phyloP scores from a whole-genome alignment of 2,797 vertebrate genomes.

The Hippoglossus hippoglossus region DNA sequence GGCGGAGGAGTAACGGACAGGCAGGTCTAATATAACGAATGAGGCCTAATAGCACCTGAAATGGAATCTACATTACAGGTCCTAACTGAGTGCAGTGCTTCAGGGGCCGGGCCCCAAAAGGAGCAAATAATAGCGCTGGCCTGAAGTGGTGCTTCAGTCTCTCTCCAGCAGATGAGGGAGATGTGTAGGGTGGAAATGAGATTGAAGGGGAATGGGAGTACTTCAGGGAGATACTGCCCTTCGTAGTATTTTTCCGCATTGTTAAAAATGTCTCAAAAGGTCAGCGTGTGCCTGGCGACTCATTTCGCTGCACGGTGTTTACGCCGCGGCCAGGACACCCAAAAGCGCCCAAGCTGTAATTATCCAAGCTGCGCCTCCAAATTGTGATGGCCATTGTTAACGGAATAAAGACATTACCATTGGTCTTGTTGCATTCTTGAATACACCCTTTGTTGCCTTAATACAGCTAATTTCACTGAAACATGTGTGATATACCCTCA shows the following conservation, averaged over 20 bases:
- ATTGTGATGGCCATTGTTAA: slow-evolving; percentile 41
- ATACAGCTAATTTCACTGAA: slow-evolving; percentile 53
- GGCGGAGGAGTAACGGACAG: slow-evolving; percentile 72
- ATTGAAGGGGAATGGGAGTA: slow-evolving; percentile 57
- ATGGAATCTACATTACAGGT: slow-evolving; percentile 89
- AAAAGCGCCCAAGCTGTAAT: slow-evolving; percentile 31
- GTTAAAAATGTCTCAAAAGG: slow-evolving; percentile 71
- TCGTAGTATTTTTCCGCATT: slow-evolving; percentile 67
- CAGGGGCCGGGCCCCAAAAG: slow-evolving; percentile 74
- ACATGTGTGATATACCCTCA: slow-evolving; percentile 17
- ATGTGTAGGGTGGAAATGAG: slow-evolving; percentile 62
- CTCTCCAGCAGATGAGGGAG: slow-evolving; percentile 74
- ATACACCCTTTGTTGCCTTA: slow-evolving; percentile 52
- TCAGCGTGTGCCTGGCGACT: slow-evolving; percentile 57
- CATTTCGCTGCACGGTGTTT: slow-evolving; percentile 39
- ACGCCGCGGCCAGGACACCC: slow-evolving; percentile 21
- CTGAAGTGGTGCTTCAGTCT: slow-evolving; percentile 79
- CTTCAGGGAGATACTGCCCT: slow-evolving; percentile 59
- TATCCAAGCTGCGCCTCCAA: slow-evolving; percentile 45
- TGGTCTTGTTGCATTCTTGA: slow-evolving; percentile 30
- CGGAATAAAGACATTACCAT: slow-evolving; percentile 44
- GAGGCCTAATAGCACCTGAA: slow-evolving; percentile 86
- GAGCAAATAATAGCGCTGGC: slow-evolving; percentile 74
- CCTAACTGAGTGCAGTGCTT: slow-evolving; percentile 86
- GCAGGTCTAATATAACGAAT: slow-evolving; percentile 76